Percentiles rank a stretch among this genome's conserved stretches.
Conservation (phyloP, 2,113 vertebrate genomes). For the Hemicordylus capensis region DNA sequence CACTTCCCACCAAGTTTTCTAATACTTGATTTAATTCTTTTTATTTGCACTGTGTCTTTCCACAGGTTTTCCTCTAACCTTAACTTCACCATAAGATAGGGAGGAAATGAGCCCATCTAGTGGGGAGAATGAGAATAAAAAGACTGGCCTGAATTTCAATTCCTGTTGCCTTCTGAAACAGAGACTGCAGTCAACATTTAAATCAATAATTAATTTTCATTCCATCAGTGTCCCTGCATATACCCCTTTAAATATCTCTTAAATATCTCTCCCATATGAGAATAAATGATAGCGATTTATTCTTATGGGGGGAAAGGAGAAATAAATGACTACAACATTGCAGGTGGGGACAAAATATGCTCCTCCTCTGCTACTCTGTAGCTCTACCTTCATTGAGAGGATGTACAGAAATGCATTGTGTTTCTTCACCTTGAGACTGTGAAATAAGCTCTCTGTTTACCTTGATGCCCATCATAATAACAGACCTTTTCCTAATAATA, state of each 20-base stretch:
- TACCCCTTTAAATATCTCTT: not conserved
- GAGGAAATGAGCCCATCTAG: constrained; percentile 1
- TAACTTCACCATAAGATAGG: not conserved
- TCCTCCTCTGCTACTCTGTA: not conserved
- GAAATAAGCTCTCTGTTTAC: not conserved
- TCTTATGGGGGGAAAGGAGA: not conserved
- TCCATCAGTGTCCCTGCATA: not conserved
- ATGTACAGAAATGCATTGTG: not conserved
- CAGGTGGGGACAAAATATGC: not conserved
- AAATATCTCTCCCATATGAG: too few species aligned
- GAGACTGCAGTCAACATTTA: not conserved
- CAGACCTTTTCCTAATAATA: not conserved
- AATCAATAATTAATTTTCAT: not conserved
- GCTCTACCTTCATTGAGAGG: not conserved
- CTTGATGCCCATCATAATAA: not conserved
- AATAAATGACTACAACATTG: not conserved
- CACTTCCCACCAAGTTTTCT: not conserved
- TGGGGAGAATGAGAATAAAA: not conserved
- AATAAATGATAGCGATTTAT: too few species aligned
- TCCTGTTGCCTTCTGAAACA: not conserved
- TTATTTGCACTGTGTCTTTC: not conserved
- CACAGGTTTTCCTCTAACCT: too few species aligned
- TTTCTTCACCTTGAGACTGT: not conserved
- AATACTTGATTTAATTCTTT: not conserved
- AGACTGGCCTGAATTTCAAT: not conserved